Evolutionary conservation across 2,888 invertebrate species (phyloP), one percentile per base, ranked within the genome.

Genomic region (Drosophila leonis): DNA sequence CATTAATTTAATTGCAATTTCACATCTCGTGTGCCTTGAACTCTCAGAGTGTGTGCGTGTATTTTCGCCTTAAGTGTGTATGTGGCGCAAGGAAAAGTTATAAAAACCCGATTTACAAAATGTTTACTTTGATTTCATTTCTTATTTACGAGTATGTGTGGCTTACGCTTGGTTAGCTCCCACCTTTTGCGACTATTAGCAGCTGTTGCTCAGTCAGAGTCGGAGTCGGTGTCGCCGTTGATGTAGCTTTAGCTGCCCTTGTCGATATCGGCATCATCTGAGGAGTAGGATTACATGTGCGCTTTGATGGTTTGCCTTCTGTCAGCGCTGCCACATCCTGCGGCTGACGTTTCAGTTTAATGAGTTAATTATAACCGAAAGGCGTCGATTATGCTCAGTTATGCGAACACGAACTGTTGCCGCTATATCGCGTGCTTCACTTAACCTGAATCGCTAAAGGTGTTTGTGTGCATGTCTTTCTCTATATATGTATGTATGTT

Each of bases 1-100:
- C 90, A 87, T 87, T 87, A 87, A 87, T 87, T 87, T 89, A 87
- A 87, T 87, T 87, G 86, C 90, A 84, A 88, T 89, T 87, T 87
- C 88, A 76, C 89, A 87, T 66, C 61, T 63, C 78, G 65, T 65
- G 61, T 67, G 65, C 74, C 52, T 62, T 59, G 48, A 51, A 4
- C 6, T 29, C 29, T 48, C 12, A 39, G 46, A 42, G 64, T 37
- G 51, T 48, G 20, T 49, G 57, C 46, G 44, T 37, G 33, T 62
- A 29, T 48, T 39, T 31, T 27, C 12, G 35, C 12, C 13, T 35
- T 13, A 13, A 35, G 13, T 13, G 39, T 29, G 20, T 31, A 46
- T 55, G 62, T 35, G 56, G 62, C 64, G 60, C 52, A 57, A 67
- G 70, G 71, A 46, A 83, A 83, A 88, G 83, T 88, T 83, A 85